Percentiles rank a stretch among this genome's conserved stretches.
Conservation (phyloP, 2,888 invertebrate species). For the Willowsia nigromaculata region DNA sequence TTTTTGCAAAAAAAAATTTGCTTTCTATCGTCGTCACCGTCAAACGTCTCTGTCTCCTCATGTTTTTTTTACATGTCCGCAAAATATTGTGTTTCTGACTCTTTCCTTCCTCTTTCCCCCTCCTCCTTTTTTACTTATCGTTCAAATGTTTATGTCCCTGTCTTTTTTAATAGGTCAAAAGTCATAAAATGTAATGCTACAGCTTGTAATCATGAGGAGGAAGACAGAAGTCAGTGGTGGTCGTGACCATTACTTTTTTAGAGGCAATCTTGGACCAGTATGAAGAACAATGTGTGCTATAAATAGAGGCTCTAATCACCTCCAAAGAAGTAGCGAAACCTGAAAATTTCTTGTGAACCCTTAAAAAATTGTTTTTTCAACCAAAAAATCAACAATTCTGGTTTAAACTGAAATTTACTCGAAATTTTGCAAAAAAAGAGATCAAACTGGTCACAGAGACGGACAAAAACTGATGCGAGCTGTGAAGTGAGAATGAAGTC, state of each 20-base stretch:
- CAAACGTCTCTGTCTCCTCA: background rate
- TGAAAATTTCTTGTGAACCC: no score
- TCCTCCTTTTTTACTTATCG: background rate
- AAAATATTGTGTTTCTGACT: background rate
- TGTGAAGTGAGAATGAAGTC: no score
- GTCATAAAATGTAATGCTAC: conserved; percentile 48
- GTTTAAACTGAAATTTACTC: no score
- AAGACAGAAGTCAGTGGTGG: background rate
- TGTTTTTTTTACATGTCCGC: background rate
- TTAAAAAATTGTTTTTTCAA: no score
- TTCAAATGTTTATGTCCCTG: background rate
- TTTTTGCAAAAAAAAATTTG: no score
- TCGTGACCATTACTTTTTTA: conserved; percentile 50
- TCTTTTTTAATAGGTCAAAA: conserved; percentile 42
- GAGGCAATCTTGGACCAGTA: conserved; percentile 10
- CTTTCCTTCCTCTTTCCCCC: background rate
- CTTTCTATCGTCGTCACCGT: background rate
- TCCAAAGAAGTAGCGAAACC: background rate
- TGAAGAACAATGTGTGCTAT: background rate
- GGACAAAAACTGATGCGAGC: no score
- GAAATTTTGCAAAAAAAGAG: no score
- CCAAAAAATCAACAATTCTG: no score
- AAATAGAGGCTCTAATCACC: background rate
- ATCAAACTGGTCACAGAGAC: no score
- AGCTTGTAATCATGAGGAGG: conserved; percentile 21